These are phyloP conservation scores for Pteronura brasiliensis DNA, from an alignment of 2,113 vertebrate species.

Conservation along the genomic window DNA sequence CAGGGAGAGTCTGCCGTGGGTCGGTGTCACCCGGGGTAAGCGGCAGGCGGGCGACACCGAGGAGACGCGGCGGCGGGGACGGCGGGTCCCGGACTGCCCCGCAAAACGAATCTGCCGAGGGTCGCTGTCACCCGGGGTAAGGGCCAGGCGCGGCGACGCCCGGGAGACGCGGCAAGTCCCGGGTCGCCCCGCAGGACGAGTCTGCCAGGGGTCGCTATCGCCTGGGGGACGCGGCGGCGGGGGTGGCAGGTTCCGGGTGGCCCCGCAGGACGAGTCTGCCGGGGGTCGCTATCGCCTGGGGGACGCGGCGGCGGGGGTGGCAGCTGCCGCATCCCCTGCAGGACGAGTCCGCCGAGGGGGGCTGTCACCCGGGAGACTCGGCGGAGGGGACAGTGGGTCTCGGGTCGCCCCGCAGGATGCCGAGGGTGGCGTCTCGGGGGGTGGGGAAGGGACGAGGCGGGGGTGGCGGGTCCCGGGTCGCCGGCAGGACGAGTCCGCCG, in stretches of 20 bases:
- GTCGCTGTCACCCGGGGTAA: neutral
- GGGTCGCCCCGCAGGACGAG: neutral
- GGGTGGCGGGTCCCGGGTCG: neutral
- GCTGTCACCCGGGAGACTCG: neutral
- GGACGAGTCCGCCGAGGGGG: neutral
- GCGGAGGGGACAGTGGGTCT: neutral
- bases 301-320: neutral
- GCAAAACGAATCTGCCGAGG: neutral
- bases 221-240: neutral
- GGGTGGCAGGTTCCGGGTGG: neutral
- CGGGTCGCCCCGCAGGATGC: neutral
- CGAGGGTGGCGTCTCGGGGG: neutral
- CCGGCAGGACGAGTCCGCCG: neutral
- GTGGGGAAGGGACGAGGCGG: neutral
- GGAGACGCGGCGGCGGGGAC: neutral
- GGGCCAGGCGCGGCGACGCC: neutral
- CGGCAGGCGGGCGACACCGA: neutral
- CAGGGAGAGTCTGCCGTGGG: neutral
- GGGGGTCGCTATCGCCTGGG: no score
- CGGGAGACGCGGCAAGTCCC: neutral
- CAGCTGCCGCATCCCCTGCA: neutral
- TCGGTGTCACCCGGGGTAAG: neutral
- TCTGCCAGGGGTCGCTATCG: no score
- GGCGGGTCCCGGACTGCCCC: neutral
- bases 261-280: neutral